phyloP scores from a whole-genome alignment of 2,797 vertebrate species.

The Hyperoplus lanceolatus region DNA sequence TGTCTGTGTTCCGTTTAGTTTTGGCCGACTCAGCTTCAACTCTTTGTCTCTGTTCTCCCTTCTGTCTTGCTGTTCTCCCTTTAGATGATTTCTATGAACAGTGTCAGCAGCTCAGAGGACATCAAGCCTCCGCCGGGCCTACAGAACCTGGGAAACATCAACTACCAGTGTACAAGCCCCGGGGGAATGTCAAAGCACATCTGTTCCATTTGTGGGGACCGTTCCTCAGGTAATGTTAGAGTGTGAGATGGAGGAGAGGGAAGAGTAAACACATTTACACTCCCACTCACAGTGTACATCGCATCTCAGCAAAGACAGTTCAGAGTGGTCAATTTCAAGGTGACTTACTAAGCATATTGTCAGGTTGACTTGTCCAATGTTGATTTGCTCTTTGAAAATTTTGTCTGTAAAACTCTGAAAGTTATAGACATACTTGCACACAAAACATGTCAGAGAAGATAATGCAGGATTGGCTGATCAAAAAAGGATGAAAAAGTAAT shows the following conservation, averaged over 20 bases:
- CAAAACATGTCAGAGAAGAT: neutral
- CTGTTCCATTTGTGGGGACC: conserved; percentile 97
- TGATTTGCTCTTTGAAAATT: neutral
- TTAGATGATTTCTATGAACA: conserved; percentile 91
- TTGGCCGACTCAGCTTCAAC: conserved; percentile 38
- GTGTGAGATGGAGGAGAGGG: conserved; percentile 1
- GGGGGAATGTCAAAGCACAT: conserved; percentile 95
- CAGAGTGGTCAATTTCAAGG: conserved; percentile 14
- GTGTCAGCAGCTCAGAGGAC: conserved; percentile 91
- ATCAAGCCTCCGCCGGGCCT: conserved; percentile 93
- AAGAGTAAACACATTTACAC: neutral
- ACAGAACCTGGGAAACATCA: conserved; percentile 89
- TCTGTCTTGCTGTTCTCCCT: conserved; percentile 59
- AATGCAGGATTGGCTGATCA: neutral
- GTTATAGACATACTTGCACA: neutral
- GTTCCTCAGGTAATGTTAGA: conserved; percentile 91
- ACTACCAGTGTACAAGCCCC: conserved; percentile 91
- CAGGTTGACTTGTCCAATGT: neutral
- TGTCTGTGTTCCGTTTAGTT: conserved; percentile 36
- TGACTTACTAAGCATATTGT: conserved; percentile 4
- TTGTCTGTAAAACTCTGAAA: neutral
- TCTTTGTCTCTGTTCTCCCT: conserved; percentile 33
- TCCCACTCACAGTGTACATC: conserved; percentile 1
- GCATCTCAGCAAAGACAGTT: neutral
- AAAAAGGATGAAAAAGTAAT: neutral